Conservation (phyloP, 2,797 vertebrate genomes). For the Phylloscopus collybita region DNA sequence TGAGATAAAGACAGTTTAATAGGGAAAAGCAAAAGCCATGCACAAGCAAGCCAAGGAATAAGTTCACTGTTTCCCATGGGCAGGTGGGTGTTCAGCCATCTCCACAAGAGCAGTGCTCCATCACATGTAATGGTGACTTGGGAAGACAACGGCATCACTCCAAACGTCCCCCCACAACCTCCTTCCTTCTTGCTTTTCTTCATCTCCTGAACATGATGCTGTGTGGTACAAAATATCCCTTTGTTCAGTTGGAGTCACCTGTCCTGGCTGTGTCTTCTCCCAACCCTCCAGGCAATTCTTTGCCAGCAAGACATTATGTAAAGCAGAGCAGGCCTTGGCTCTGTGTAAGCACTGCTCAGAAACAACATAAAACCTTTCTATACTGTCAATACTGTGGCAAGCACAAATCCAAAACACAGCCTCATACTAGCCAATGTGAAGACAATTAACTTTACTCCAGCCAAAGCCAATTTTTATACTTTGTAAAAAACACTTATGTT, state of each 20-base stretch:
- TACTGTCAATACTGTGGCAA: neutral
- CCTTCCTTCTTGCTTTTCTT: neutral
- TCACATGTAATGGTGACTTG: rapidly evolving
- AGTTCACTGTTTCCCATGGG: neutral
- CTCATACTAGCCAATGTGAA: neutral
- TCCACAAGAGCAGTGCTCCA: neutral
- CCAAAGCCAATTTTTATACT: neutral
- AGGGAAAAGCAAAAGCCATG: neutral
- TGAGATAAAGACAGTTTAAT: neutral
- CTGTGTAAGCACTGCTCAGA: neutral
- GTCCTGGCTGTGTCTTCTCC: neutral
- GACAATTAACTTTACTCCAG: neutral
- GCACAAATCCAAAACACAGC: neutral
- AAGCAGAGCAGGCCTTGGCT: neutral
- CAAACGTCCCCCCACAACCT: neutral
- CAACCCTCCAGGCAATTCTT: neutral
- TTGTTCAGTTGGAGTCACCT: neutral
- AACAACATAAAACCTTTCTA: neutral
- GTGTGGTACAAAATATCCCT: neutral
- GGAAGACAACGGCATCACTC: neutral
- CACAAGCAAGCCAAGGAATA: neutral
- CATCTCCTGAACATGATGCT: neutral
- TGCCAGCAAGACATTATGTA: rapidly evolving
- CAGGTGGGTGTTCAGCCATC: neutral
- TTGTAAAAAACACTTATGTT: neutral